Evolutionary conservation across 1,140 invertebrate species (phyloP), one percentile per base, ranked within the genome.

Genomic region (Agrilus planipennis): DNA sequence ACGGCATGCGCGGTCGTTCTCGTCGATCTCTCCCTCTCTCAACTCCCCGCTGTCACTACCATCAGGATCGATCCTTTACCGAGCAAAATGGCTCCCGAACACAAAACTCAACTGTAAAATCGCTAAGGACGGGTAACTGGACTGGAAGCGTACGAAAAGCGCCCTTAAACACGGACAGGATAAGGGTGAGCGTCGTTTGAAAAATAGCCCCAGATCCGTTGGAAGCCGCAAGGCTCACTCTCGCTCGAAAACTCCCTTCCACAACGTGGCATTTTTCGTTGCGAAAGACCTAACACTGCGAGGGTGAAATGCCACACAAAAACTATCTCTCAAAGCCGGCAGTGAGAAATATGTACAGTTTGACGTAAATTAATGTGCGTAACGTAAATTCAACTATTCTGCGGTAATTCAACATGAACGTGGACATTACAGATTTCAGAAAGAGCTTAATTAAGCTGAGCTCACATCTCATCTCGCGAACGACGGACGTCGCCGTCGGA

Each of bases 281-380:
- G 48, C 55, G 54, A 55, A 53, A 54, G 53, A 42, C 55, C 52
- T 35, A 47, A 55, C 27, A 41, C 15, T 38, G 39, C 25, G 42
- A 29, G 41, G 49, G 51, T 47, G 27, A 44, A 41, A 42, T 31
- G 36, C 50, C 51, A 43, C 57, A 57, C 52, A 60, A 60, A 60
- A 60, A 60, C 58, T 60, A 60, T 59, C 57, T 59, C 50, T 60
- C 55, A 56, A 57, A 60, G 56, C 56, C 53, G 46, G 51, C 49
- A 51, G 49, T 53, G 57, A 61, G 58, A 61, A 59, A 61, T 59
- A 57, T 61, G 55, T 56, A 57, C 58, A 57, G 55, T 58, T 61
- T 61, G 57, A 60, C 58, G 55, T 59, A 54, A 59, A 61, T 61
- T 61, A 61, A 61, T 61, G 58, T 59, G 57, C 58, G 58, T 58